Conservation (phyloP, 2,797 vertebrate species). For the Gastrophryne carolinensis region DNA sequence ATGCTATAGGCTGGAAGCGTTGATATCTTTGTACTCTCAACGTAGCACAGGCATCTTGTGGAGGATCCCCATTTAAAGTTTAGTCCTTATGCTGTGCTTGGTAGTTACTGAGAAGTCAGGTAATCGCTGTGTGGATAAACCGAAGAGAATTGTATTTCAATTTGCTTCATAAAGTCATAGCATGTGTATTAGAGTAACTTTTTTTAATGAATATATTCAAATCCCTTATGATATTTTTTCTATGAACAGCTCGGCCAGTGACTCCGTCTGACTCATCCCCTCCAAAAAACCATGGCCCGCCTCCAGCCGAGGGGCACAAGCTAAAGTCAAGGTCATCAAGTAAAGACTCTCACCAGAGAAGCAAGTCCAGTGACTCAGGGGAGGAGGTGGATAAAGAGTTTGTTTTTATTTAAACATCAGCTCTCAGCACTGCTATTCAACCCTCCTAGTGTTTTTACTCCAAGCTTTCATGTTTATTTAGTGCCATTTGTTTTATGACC, state of each 20-base stretch:
- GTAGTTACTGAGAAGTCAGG: too few relatives aligned
- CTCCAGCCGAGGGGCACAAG: slow-evolving; percentile 73
- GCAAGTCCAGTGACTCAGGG: slow-evolving; percentile 84
- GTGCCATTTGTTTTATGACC: slow-evolving; percentile 51
- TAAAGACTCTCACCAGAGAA: slow-evolving; percentile 72
- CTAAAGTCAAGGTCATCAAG: slow-evolving; percentile 70
- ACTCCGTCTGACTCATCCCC: slow-evolving; percentile 66
- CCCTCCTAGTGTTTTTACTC: background rate
- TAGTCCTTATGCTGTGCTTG: too few relatives aligned
- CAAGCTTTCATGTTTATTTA: slow-evolving; percentile 28
- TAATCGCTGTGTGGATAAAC: too few relatives aligned
- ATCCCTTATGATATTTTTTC: background rate
- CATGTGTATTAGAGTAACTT: background rate
- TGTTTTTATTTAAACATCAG: slow-evolving; percentile 81
- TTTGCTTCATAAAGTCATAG: too few relatives aligned
- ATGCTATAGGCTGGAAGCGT: too few relatives aligned
- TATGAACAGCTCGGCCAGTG: slow-evolving; percentile 54
- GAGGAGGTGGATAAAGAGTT: slow-evolving; percentile 90
- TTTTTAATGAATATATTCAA: background rate
- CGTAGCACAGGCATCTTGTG: too few relatives aligned
- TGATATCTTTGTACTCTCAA: too few relatives aligned
- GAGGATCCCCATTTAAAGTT: too few relatives aligned
- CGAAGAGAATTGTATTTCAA: too few relatives aligned
- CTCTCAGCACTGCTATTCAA: slow-evolving; percentile 23
- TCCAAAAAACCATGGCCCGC: slow-evolving; percentile 69